Percentiles rank a stretch among this genome's conserved stretches.
phyloP scores from a whole-genome alignment of 2,113 vertebrate genomes.

The Lepisosteus oculatus region DNA sequence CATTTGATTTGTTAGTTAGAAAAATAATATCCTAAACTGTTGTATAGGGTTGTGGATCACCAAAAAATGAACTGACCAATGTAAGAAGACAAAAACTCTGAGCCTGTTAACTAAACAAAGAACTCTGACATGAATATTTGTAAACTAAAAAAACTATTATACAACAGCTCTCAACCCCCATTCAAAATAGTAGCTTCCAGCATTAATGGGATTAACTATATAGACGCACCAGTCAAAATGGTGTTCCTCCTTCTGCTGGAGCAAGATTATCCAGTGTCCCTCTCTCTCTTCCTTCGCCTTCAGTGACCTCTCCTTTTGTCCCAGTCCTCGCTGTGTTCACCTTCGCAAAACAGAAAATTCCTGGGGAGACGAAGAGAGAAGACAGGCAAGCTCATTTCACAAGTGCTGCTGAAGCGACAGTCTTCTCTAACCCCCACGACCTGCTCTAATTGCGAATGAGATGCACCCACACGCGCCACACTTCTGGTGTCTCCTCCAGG shows the following conservation, averaged over 20 bases:
- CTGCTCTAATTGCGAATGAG: slow-evolving; percentile 71
- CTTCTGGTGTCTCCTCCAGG: slow-evolving; percentile 57
- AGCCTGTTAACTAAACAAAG: too few species aligned
- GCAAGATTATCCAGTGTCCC: slow-evolving; percentile 50
- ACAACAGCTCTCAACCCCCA: too few species aligned
- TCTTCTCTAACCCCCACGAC: slow-evolving; percentile 66
- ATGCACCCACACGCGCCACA: slow-evolving; percentile 70
- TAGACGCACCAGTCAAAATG: slow-evolving; percentile 51
- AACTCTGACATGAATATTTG: too few species aligned
- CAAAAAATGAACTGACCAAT: too few species aligned
- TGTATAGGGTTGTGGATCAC: too few species aligned
- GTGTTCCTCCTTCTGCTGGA: slow-evolving; percentile 50
- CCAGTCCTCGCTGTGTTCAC: slow-evolving; percentile 36
- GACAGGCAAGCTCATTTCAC: slow-evolving; percentile 60
- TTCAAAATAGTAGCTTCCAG: too few species aligned
- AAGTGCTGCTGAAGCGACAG: slow-evolving; percentile 69
- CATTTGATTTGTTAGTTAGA: too few species aligned
- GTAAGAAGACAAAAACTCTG: too few species aligned
- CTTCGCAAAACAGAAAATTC: slow-evolving; percentile 48
- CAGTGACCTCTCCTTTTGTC: slow-evolving; percentile 22
- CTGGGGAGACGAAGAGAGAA: slow-evolving; percentile 44
- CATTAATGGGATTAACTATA: neutral
- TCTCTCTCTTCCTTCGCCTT: slow-evolving; percentile 50
- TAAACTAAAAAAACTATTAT: too few species aligned
- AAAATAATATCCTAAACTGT: too few species aligned